A percentile compares a stretch with the other conserved stretches of the same genome.
Conservation (phyloP, 2,113 vertebrate species). For the Microcebus murinus region DNA sequence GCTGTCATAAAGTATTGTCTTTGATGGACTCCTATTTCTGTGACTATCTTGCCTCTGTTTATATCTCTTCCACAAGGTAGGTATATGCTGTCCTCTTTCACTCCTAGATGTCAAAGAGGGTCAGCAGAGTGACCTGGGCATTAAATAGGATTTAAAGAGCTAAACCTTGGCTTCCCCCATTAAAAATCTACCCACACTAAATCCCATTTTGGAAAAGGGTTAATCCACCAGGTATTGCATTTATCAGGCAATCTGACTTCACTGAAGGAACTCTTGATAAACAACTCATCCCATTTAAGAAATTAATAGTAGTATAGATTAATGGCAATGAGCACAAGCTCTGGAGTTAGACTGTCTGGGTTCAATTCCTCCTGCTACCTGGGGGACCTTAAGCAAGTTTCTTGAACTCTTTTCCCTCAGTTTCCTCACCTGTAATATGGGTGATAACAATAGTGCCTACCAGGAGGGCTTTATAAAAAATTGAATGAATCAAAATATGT, state of each 20-base stretch:
- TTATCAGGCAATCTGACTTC: neutral
- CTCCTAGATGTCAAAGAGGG: neutral
- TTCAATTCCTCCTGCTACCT: neutral
- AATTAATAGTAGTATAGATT: neutral
- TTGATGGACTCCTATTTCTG: neutral
- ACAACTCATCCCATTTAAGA: neutral
- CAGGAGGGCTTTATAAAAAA: neutral
- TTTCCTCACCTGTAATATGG: neutral
- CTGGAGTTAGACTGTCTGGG: neutral
- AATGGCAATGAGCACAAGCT: neutral
- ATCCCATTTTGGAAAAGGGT: neutral
- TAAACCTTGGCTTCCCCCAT: neutral
- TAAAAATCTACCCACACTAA: neutral
- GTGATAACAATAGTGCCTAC: neutral
- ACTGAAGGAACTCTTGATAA: neutral
- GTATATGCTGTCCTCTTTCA: neutral
- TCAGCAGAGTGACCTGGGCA: neutral
- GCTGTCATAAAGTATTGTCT: neutral
- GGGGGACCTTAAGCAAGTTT: neutral
- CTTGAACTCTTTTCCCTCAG: neutral
- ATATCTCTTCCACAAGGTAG: no score
- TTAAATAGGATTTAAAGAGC: neutral
- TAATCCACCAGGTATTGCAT: neutral
- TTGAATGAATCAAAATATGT: neutral
- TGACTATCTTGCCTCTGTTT: neutral